Conservation (phyloP, 2,888 invertebrate genomes). For the Tachina fera region DNA sequence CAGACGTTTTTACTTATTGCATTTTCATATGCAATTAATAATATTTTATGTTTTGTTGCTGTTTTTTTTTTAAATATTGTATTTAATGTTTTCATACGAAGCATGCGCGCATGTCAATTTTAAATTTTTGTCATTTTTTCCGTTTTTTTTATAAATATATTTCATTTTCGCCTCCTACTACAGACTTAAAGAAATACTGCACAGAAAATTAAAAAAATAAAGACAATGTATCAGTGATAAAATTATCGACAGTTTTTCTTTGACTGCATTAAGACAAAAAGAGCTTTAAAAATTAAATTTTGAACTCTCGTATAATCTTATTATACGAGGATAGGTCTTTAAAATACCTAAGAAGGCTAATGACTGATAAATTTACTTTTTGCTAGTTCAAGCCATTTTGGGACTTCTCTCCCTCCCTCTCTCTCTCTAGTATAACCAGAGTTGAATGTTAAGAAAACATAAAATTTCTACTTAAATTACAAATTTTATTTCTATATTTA, state of each 20-base stretch:
- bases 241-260: conserved; percentile 60
- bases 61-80: conserved; percentile 9
- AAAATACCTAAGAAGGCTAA: neutral
- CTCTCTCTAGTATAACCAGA: neutral
- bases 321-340: neutral
- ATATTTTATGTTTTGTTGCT: conserved; percentile 53
- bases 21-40: conserved; percentile 74
- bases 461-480: neutral
- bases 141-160: neutral
- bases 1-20: conserved; percentile 71
- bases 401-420: neutral
- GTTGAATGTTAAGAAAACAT: conserved; percentile 7
- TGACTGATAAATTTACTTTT: no score
- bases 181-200: neutral
- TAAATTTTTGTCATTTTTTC: neutral
- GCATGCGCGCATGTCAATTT: conserved; percentile 68
- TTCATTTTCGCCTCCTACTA: neutral
- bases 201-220: conserved; percentile 5
- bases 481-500: neutral
- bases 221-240: conserved; percentile 53
- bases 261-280: neutral
- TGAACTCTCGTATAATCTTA: neutral
- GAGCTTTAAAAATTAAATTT: neutral
- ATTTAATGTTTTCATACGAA: conserved; percentile 21
- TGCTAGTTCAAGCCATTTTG: neutral